Conservation (phyloP, 2,797 vertebrate species). For the Todus mexicanus region DNA sequence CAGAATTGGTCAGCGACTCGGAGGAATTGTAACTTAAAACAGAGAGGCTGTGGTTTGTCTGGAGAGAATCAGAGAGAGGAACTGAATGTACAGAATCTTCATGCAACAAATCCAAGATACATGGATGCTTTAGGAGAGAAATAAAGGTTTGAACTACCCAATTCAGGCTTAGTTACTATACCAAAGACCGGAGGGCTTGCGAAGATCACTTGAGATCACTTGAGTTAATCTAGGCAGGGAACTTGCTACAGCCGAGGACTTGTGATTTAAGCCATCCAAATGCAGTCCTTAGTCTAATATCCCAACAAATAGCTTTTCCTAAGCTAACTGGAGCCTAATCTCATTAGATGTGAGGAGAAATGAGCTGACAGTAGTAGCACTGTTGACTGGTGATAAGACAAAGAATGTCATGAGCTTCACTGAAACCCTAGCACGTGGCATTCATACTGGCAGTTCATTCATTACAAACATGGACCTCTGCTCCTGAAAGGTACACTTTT, state of each 20-base stretch:
- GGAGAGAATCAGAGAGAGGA: neutral
- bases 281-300: neutral
- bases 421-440: neutral
- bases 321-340: neutral
- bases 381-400: neutral
- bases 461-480: neutral
- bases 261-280: neutral
- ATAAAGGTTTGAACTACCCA: neutral
- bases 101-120: neutral
- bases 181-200: neutral
- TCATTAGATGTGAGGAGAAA: neutral
- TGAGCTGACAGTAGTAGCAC: neutral
- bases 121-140: neutral
- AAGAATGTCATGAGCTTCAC: neutral
- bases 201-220: neutral
- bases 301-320: constrained; percentile 11
- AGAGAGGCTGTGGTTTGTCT: neutral
- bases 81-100: neutral
- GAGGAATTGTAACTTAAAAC: neutral
- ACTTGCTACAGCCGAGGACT: neutral
- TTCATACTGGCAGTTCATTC: neutral
- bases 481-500: neutral
- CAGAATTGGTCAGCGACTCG: fast-evolving
- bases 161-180: neutral
- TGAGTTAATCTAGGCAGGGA: neutral